Evolutionary conservation across 2,113 vertebrate species (phyloP).

Genomic region (Lota lota): DNA sequence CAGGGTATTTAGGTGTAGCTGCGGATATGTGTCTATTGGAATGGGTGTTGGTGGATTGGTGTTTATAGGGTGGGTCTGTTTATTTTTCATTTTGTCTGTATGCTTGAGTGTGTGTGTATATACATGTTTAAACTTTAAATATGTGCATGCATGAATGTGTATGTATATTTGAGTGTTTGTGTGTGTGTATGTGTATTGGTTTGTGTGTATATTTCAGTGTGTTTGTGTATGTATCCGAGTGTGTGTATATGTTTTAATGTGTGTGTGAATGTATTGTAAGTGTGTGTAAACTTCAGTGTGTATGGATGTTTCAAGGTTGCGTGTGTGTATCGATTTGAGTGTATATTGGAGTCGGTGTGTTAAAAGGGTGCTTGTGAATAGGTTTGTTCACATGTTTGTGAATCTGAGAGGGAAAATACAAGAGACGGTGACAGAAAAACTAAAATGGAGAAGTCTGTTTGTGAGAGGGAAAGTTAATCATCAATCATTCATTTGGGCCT

Average conservation of each 20-base stretch:
- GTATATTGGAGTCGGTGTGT: no score
- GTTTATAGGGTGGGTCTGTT: no score
- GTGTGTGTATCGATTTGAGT: no score
- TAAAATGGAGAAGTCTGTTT: no score
- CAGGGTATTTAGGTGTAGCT: slow-evolving; percentile 9
- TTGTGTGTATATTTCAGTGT: slow-evolving; percentile 1
- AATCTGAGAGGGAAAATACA: no score
- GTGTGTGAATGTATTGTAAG: no score
- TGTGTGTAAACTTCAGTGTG: no score
- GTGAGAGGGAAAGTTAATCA: no score
- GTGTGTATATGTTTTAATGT: slow-evolving; percentile 26
- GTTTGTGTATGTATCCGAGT: not conserved
- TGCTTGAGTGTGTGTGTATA: not conserved
- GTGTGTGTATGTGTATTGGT: slow-evolving; percentile 37
- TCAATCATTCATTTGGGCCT: slow-evolving; percentile 46
- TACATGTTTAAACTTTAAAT: no score
- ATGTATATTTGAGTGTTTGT: slow-evolving; percentile 23
- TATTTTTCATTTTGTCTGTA: not conserved
- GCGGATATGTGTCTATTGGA: not conserved
- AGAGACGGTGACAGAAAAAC: no score
- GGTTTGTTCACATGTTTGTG: slow-evolving; percentile 6
- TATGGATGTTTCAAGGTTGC: not conserved
- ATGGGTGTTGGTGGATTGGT: no score
- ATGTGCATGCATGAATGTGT: not conserved
- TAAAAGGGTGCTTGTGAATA: slow-evolving; percentile 52